Percentiles rank a stretch among this genome's conserved stretches.
Conservation (phyloP, 1,140 invertebrate species). For the Calliphora vicina region DNA sequence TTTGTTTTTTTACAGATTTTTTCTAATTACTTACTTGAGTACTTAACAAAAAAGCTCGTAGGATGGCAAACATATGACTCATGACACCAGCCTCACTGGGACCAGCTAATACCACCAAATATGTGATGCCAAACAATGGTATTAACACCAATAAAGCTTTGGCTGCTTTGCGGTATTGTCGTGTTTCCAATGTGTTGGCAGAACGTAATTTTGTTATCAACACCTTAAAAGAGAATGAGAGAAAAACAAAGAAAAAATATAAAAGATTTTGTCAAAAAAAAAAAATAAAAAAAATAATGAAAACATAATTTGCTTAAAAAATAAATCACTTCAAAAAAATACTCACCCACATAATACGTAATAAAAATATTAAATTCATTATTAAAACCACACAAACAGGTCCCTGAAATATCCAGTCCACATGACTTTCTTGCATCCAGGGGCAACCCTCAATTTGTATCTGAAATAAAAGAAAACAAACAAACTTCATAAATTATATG, state of each 20-base stretch:
- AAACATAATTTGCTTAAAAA: too few species aligned
- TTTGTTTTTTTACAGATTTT: neutral
- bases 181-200: constrained; percentile 84
- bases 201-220: constrained; percentile 91
- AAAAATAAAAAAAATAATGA: too few species aligned
- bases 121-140: constrained; percentile 86
- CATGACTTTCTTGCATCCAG: constrained; percentile 76
- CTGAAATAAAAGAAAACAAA: constrained; percentile 21
- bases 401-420: constrained; percentile 83
- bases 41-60: constrained; percentile 77
- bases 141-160: constrained; percentile 88
- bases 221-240: constrained; percentile 67
- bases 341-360: constrained; percentile 91
- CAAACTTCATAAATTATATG: too few species aligned
- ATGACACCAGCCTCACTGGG: constrained; percentile 72
- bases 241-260: neutral
- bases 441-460: constrained; percentile 65
- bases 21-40: constrained; percentile 67
- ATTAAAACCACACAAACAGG: constrained; percentile 78
- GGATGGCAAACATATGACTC: constrained; percentile 72
- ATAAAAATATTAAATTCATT: constrained; percentile 85
- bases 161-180: constrained; percentile 87
- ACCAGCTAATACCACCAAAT: constrained; percentile 80
- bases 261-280: too few species aligned
- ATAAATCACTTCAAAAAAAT: neutral